A percentile compares a stretch with the other conserved stretches of the same genome.
Evolutionary conservation across 2,113 vertebrate species (phyloP).

Genomic region (Calidris pygmaea): DNA sequence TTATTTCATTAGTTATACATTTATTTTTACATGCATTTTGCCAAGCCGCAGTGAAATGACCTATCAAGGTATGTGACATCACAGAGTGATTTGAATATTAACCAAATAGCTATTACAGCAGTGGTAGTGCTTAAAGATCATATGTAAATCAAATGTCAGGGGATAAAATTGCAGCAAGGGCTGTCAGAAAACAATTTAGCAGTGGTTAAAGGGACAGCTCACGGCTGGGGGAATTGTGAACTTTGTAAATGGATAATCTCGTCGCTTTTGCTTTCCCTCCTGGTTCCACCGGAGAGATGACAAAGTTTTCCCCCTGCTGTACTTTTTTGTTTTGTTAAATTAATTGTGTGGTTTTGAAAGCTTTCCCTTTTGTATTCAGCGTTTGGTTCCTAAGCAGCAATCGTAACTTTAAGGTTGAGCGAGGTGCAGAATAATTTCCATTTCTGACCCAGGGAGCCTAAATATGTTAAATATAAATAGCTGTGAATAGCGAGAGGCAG

Average conservation of each 20-base stretch:
- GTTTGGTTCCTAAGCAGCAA: neutral
- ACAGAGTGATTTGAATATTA: slow-evolving; percentile 89
- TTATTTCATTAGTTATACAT: slow-evolving; percentile 95
- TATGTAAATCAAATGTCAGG: slow-evolving; percentile 97
- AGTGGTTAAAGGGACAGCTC: slow-evolving; percentile 89
- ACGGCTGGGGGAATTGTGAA: slow-evolving; percentile 76
- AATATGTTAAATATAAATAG: slow-evolving; percentile 3
- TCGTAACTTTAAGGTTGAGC: neutral
- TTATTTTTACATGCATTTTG: slow-evolving; percentile 78
- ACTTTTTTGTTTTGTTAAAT: neutral
- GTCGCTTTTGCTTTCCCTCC: neutral
- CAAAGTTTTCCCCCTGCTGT: neutral
- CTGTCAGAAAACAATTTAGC: slow-evolving; percentile 96
- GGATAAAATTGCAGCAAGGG: slow-evolving; percentile 84
- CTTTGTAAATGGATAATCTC: slow-evolving; percentile 79
- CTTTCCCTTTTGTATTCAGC: neutral
- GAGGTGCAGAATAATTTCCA: neutral
- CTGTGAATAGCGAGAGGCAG: neutral
- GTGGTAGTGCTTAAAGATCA: slow-evolving; percentile 93
- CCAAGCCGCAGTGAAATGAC: slow-evolving; percentile 79
- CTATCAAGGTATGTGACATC: slow-evolving; percentile 84
- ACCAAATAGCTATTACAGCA: slow-evolving; percentile 85
- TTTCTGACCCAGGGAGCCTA: slow-evolving; percentile 14
- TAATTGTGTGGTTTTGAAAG: neutral
- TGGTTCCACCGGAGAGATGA: neutral